Evolutionary conservation across 2,113 vertebrate species (phyloP).

Genomic region (Odocoileus virginianus): DNA sequence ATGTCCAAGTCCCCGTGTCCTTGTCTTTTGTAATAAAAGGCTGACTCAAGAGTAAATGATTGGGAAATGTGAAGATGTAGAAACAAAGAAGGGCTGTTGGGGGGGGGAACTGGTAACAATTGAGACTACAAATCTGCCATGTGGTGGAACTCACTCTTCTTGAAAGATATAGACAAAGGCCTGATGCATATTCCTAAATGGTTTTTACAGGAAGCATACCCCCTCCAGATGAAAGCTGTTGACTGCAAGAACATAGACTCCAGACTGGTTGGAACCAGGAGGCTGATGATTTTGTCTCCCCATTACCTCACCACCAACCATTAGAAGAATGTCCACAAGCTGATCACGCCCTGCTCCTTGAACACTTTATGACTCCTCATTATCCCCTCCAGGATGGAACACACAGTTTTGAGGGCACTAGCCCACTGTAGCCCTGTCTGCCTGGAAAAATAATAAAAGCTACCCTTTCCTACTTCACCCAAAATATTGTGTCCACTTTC

Average conservation of each 20-base stretch:
- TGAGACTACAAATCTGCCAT: neutral
- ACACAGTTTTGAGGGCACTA: neutral
- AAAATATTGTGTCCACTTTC: neutral
- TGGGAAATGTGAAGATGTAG: neutral
- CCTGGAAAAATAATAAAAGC: neutral
- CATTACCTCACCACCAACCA: neutral
- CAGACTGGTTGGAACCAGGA: neutral
- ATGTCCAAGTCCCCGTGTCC: neutral
- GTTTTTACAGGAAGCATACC: neutral
- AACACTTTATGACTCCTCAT: neutral
- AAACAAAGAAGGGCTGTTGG: neutral
- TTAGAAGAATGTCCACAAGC: neutral
- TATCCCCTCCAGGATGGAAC: neutral
- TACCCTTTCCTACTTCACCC: neutral
- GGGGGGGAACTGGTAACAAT: neutral
- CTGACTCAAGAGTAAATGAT: neutral
- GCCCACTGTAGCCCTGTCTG: neutral
- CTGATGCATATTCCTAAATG: neutral
- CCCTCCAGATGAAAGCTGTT: neutral
- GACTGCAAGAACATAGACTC: neutral
- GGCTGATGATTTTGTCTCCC: neutral
- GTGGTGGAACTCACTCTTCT: neutral
- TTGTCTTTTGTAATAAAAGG: neutral
- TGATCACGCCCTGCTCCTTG: neutral
- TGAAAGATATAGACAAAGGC: neutral